Base-by-base conservation (phyloP, 2,888 invertebrate species). In the Eupelmus urozonus region DNA sequence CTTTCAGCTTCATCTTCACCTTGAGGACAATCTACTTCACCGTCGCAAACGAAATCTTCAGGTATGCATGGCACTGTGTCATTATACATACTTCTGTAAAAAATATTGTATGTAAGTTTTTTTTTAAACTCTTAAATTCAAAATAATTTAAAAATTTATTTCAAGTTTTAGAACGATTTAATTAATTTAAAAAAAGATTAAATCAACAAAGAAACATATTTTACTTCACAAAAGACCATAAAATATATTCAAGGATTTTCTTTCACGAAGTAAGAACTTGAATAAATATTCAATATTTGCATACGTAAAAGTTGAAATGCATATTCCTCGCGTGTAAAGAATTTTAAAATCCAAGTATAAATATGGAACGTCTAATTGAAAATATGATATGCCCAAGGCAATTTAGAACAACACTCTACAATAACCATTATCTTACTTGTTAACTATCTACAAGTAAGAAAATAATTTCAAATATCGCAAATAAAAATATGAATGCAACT, bases 1-100 rank as follows among this genome's bases (percentile, higher is more conserved):
- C 86, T 86, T 86, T 96, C 96, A 83, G 96, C 96, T 82, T 95
- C 96, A 84, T 96, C 96, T 82, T 95, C 94, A 5, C 93, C 94
- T 76, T 93, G 91, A 0, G 93, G 93, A 87, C 96, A 96, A 85
- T 96, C 96, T 0, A 87, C 83, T 7, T 92, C 88, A n/a, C 93
- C 94, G 85, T 96, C 96, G 85, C 96, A 96, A 0, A 96, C 92
- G 90, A 94, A 93, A 81, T 96, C 95, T 27, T 90, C 90, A 0
- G 95, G 92, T 59, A 96, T 91, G 83, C 96, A 96, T 0, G 74
- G 73, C 0, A 78, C 62, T 2, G 80, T 81, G n/a, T 63, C 80
- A 51, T 83, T 82, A 7, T n/a, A 53, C 1, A 7, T 13, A 25
- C 76, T 76, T 27, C 63, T 71, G 34, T 0, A 45, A 53, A 13